A percentile compares a stretch with the other conserved stretches of the same genome.
Evolutionary conservation across 2,888 invertebrate species (phyloP).

Genomic region (Cataglyphis albicans): DNA sequence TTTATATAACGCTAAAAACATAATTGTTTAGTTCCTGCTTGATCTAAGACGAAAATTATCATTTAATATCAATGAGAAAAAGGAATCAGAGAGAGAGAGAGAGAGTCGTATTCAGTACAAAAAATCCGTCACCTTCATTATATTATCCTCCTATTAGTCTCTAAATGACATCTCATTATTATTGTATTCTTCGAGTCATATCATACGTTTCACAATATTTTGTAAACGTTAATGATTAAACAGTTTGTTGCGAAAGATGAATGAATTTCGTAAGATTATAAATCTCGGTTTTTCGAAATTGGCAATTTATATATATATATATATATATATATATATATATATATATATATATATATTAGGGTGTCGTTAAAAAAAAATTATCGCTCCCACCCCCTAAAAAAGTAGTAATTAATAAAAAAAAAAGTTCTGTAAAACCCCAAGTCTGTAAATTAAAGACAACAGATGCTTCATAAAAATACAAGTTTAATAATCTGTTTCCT

Average conservation of each 20-base stretch:
- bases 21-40: not conserved
- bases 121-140: not conserved
- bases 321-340: not conserved
- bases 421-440: too few species aligned
- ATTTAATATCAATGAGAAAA: constrained; percentile 5
- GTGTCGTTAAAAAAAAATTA: too few species aligned
- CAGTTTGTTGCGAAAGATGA: not conserved
- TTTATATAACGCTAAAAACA: not conserved
- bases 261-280: not conserved
- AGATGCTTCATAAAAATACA: too few species aligned
- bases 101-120: not conserved
- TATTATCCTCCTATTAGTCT: not conserved
- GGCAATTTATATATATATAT: not conserved
- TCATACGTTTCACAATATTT: not conserved
- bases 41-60: not conserved
- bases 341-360: too few species aligned
- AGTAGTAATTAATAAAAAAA: too few species aligned
- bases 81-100: not conserved
- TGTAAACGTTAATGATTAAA: not conserved
- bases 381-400: too few species aligned
- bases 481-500: too few species aligned
- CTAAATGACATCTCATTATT: not conserved
- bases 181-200: not conserved
- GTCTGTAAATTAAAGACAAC: too few species aligned
- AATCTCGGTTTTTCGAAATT: not conserved